A percentile compares a stretch with the other conserved stretches of the same genome.
Evolutionary conservation across 2,113 vertebrate genomes (phyloP).

Genomic region (Peucedramus taeniatus): DNA sequence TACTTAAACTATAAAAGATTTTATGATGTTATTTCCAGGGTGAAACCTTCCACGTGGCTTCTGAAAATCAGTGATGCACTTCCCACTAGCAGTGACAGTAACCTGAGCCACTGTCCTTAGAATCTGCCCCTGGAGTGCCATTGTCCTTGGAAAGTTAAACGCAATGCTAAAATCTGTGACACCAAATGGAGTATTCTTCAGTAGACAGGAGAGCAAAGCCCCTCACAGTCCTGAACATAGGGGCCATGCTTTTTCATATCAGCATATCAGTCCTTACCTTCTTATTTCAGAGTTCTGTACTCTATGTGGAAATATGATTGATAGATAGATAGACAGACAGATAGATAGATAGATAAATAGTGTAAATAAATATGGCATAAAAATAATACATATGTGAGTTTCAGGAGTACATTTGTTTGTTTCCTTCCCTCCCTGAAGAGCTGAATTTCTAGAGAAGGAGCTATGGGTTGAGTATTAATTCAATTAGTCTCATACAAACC

Average conservation of each 20-base stretch:
- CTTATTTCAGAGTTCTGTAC: not conserved
- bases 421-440: not conserved
- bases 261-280: not conserved
- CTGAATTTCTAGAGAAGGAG: not conserved
- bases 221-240: not conserved
- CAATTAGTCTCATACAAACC: conserved; percentile 6
- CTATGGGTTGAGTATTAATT: not conserved
- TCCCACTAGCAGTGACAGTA: not conserved
- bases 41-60: not conserved
- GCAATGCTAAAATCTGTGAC: not conserved
- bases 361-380: not conserved
- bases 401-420: not conserved
- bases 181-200: not conserved
- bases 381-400: not conserved
- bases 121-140: not conserved
- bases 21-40: not conserved
- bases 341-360: not conserved
- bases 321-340: not conserved
- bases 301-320: not conserved
- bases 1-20: not conserved
- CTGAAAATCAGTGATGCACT: not conserved
- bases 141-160: not conserved
- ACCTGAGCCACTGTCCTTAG: not conserved
- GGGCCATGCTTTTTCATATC: not conserved
- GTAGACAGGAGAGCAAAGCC: not conserved